phyloP scores from a whole-genome alignment of 2,888 invertebrate genomes.

The Sphaeridia pumilis region DNA sequence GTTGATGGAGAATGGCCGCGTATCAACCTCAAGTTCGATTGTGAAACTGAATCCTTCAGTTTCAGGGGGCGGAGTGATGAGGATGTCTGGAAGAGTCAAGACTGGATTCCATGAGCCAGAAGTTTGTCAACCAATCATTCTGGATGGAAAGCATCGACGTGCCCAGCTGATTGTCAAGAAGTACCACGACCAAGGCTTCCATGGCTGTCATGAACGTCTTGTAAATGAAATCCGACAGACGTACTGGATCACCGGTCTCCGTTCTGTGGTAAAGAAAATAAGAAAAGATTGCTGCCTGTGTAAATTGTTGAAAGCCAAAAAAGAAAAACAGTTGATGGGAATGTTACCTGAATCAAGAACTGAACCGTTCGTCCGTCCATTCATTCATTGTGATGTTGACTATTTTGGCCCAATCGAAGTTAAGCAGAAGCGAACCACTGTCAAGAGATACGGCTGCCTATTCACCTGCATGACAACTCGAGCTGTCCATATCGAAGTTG shows the following conservation, averaged over 20 bases:
- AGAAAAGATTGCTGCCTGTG: not conserved
- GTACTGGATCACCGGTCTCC: not conserved
- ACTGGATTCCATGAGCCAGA: not conserved
- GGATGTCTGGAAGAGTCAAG: not conserved
- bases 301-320: not conserved
- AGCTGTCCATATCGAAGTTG: slow-evolving; percentile 13
- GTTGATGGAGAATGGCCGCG: too few species aligned
- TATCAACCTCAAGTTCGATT: too few species aligned
- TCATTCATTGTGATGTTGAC: slow-evolving; percentile 6
- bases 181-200: not conserved
- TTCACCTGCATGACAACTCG: slow-evolving; percentile 14
- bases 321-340: not conserved
- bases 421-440: not conserved
- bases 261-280: not conserved
- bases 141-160: not conserved
- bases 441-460: slow-evolving; percentile 12
- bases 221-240: not conserved
- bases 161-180: not conserved
- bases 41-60: too few species aligned
- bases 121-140: not conserved
- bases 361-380: not conserved
- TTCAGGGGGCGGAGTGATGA: too few species aligned
- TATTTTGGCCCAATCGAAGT: slow-evolving; percentile 9
- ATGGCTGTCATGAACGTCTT: not conserved
- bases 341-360: not conserved